phyloP scores from a whole-genome alignment of 1,140 invertebrate genomes.

The Diuraphis noxia region DNA sequence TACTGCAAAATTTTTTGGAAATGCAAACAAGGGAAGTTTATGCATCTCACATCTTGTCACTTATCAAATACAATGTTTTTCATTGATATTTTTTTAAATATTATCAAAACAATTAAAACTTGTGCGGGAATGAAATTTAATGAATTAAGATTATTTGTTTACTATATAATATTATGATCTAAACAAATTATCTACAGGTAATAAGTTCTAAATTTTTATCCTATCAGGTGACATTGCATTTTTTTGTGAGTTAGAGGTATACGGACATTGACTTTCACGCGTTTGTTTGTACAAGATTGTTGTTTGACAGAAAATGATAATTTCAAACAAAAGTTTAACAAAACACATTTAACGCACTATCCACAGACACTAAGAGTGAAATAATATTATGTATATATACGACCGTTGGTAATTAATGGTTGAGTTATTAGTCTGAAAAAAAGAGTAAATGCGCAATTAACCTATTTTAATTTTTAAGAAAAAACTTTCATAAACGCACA shows the following conservation, averaged over 20 bases:
- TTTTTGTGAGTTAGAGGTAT: neutral
- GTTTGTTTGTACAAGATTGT: neutral
- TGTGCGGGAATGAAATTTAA: neutral
- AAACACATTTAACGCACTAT: neutral
- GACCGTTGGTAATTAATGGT: neutral
- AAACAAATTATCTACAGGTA: neutral
- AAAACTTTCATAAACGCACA: slow-evolving; percentile 9
- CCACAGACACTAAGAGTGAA: neutral
- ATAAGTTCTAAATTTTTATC: neutral
- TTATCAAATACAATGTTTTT: neutral
- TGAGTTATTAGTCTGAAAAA: slow-evolving; percentile 16
- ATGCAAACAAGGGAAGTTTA: neutral
- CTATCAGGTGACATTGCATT: neutral
- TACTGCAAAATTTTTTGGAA: neutral
- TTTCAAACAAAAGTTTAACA: slow-evolving; percentile 2
- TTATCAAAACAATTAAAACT: neutral
- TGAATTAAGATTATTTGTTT: neutral
- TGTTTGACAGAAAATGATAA: neutral
- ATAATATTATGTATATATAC: neutral
- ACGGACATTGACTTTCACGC: neutral
- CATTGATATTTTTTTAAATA: neutral
- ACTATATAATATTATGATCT: neutral
- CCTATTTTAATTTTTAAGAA: slow-evolving; percentile 13
- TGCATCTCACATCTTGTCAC: neutral
- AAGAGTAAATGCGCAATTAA: slow-evolving; percentile 30